Conservation (phyloP, 1,140 invertebrate genomes). For the Drosophila grimshawi region DNA sequence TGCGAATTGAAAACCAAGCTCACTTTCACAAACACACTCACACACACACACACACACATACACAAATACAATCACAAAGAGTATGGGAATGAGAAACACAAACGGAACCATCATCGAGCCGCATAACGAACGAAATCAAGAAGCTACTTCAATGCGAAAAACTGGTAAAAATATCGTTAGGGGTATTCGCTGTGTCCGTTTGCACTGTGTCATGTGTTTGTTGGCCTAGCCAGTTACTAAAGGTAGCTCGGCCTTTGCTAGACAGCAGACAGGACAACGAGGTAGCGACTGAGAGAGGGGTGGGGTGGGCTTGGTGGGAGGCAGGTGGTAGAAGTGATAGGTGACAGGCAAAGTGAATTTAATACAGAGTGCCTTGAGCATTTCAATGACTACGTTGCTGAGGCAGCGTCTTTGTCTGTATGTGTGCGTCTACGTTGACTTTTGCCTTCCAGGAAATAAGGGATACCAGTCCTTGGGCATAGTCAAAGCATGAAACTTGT, state of each 20-base stretch:
- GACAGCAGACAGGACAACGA: constrained; percentile 6
- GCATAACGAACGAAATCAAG: constrained; percentile 67
- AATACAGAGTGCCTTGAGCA: constrained; percentile 63
- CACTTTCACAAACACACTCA: constrained; percentile 1
- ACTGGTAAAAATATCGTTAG: constrained; percentile 32
- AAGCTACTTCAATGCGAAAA: constrained; percentile 48
- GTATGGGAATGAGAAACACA: constrained; percentile 4
- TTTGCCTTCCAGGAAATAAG: constrained; percentile 23
- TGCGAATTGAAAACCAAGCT: constrained; percentile 13
- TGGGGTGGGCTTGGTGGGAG: not conserved
- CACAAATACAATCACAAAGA: not conserved
- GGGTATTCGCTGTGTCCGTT: constrained; percentile 17
- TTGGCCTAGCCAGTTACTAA: constrained; percentile 35
- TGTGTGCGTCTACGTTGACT: constrained; percentile 3
- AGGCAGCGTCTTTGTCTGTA: not conserved
- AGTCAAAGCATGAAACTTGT: not conserved
- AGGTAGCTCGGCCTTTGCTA: constrained; percentile 26
- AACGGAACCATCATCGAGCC: constrained; percentile 54
- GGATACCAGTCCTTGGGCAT: constrained; percentile 4
- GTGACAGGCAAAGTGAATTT: constrained; percentile 70
- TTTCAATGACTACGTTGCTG: constrained; percentile 49
- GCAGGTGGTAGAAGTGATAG: constrained; percentile 20
- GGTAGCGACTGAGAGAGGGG: not conserved
- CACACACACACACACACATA: constrained; percentile 9
- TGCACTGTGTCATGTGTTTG: constrained; percentile 37